Evolutionary conservation across 2,888 invertebrate genomes (phyloP).

Genomic region (Perizoma flavofasciatum): DNA sequence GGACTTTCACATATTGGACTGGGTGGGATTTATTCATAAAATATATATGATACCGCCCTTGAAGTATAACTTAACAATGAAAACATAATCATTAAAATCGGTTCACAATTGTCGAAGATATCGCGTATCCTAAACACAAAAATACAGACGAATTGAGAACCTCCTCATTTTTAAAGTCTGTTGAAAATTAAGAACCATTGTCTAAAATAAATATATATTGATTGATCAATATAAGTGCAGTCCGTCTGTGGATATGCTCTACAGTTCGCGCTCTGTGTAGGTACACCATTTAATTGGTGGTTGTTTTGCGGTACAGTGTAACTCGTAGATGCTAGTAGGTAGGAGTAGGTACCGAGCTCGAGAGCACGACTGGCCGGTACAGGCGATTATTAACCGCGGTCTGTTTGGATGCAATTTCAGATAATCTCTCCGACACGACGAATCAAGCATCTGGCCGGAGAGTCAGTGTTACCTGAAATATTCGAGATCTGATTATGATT

Average conservation of each 20-base stretch:
- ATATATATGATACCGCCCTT: too few species aligned
- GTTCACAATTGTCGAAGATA: too few species aligned
- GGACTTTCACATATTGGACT: too few species aligned
- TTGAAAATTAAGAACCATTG: too few species aligned
- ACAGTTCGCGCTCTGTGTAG: not conserved
- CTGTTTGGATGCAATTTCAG: constrained; percentile 33
- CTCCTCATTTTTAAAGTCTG: too few species aligned
- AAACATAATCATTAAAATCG: too few species aligned
- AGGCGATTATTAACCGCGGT: constrained; percentile 24
- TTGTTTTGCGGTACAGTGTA: constrained; percentile 10
- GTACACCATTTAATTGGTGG: constrained; percentile 6
- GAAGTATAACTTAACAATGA: too few species aligned
- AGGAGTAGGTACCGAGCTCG: constrained; percentile 6
- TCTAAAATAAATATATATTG: too few species aligned
- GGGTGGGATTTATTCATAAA: too few species aligned
- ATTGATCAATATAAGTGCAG: too few species aligned
- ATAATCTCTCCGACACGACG: constrained; percentile 29
- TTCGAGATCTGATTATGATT: constrained; percentile 16
- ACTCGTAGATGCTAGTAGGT: constrained; percentile 5
- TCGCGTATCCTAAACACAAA: too few species aligned
- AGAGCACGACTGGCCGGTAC: constrained; percentile 20
- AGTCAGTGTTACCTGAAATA: not conserved
- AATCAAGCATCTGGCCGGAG: constrained; percentile 20
- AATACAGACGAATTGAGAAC: too few species aligned
- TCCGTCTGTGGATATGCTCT: not conserved